Conservation (phyloP, 2,888 invertebrate species). For the Drosophila meridiana region DNA sequence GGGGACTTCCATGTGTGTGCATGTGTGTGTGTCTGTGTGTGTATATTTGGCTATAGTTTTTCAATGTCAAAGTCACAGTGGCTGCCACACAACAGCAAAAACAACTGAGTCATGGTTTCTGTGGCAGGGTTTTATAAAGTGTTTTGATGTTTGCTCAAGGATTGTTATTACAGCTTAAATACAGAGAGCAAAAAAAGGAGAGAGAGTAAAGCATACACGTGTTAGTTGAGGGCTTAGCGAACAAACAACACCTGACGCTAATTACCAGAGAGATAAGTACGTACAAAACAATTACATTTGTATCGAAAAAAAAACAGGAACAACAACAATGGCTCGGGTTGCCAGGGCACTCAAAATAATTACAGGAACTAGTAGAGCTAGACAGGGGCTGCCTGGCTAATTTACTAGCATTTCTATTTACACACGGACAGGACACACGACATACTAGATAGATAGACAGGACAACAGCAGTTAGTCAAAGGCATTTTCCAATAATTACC, state of each 20-base stretch:
- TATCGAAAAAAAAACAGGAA: slow-evolving; percentile 47
- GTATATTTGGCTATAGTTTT: slow-evolving; percentile 54
- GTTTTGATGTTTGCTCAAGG: slow-evolving; percentile 36
- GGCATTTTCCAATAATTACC: slow-evolving; percentile 74
- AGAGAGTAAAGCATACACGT: not conserved
- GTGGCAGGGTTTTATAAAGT: slow-evolving; percentile 41
- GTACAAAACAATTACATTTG: slow-evolving; percentile 64
- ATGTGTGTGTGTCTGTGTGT: not conserved
- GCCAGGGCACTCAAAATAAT: slow-evolving; percentile 72
- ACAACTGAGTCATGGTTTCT: slow-evolving; percentile 60
- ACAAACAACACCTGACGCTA: slow-evolving; percentile 67
- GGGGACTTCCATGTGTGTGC: slow-evolving; percentile 3
- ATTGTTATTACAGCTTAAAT: slow-evolving; percentile 13
- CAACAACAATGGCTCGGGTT: slow-evolving; percentile 35
- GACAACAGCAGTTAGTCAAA: slow-evolving; percentile 42
- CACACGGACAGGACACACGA: slow-evolving; percentile 48
- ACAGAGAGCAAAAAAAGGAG: not conserved
- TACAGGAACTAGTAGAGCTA: slow-evolving; percentile 26
- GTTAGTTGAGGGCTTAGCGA: slow-evolving; percentile 4
- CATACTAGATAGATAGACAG: slow-evolving; percentile 15
- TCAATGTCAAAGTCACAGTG: slow-evolving; percentile 73
- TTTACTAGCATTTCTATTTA: slow-evolving; percentile 65
- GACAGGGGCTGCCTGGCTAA: slow-evolving; percentile 33
- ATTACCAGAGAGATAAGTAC: slow-evolving; percentile 55
- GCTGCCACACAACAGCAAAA: slow-evolving; percentile 20